Percentiles rank a stretch among this genome's conserved stretches.
Evolutionary conservation across 2,888 invertebrate genomes (phyloP).

Genomic region (Zaprionus bogoriensis): DNA sequence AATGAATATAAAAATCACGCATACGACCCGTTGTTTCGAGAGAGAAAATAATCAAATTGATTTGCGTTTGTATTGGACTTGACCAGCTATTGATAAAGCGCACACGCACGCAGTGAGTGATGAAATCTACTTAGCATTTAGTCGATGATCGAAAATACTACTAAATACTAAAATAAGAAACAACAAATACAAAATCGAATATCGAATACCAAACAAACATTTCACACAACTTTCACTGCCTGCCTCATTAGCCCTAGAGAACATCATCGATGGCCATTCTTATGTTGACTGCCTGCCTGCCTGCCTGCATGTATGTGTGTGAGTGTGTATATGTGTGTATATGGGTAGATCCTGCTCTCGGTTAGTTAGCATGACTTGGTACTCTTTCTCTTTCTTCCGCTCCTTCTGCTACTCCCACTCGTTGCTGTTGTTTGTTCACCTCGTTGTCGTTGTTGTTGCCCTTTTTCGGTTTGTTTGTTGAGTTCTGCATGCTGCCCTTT

Average conservation of each 20-base stretch:
- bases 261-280: slow-evolving; percentile 24
- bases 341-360: slow-evolving; percentile 28
- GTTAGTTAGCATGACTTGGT: slow-evolving; percentile 43
- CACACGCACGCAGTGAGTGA: slow-evolving; percentile 84
- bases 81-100: slow-evolving; percentile 76
- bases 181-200: slow-evolving; percentile 26
- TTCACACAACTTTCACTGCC: slow-evolving; percentile 54
- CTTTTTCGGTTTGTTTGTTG: slow-evolving; percentile 2
- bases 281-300: slow-evolving; percentile 39
- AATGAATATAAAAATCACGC: slow-evolving; percentile 38
- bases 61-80: slow-evolving; percentile 82
- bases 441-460: slow-evolving; percentile 1
- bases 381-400: too few relatives aligned
- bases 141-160: slow-evolving; percentile 20
- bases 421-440: slow-evolving; percentile 27
- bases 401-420: not conserved
- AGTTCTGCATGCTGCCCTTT: slow-evolving; percentile 57
- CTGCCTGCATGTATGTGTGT: slow-evolving; percentile 20
- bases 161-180: slow-evolving; percentile 19
- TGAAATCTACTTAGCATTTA: slow-evolving; percentile 44
- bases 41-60: slow-evolving; percentile 55
- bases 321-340: slow-evolving; percentile 13
- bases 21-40: slow-evolving; percentile 48
- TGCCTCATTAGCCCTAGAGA: slow-evolving; percentile 50
- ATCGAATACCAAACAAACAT: slow-evolving; percentile 29